Evolutionary conservation across 2,888 invertebrate species (phyloP), one percentile per base, ranked within the genome.

Genomic region (Ptychoptera albimana): DNA sequence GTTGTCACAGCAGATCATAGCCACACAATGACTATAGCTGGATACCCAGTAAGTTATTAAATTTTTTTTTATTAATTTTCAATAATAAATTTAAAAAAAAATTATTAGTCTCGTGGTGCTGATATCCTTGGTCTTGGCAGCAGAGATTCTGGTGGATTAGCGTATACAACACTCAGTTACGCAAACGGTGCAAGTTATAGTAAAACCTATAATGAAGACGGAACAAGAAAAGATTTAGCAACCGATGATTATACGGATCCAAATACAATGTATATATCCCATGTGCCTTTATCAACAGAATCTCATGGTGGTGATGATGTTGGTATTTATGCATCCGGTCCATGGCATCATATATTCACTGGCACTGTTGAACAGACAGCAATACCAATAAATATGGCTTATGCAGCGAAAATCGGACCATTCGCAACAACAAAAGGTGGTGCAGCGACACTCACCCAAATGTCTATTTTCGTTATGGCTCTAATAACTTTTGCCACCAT

Each of bases 1-100:
- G 72, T 89, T 1, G 87, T 84, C 2, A 84, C 85, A 0, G 72
- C 85, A 2, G 86, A 87, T 59, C 86, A 87, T 55, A 75, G 79
- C 1, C 86, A 86, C 57, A 79, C 81, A 0, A 73, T 86, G 74
- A 74, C 75, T 7, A 73, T 82, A 44, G 74, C 74, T 41, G 87
- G 87, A 0, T 85, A 86, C 57, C 78, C 84, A 13, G 66, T 70
- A 41, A 66, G 83, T 49, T 32, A 12, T 37, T 37, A 13, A 37
- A 13, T 37, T 15, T 13, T 37, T 10, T 13, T 13, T 15, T 16
- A 36, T 30, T 30, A 8, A 14, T 23, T 12, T 34, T 12, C 23
- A 5, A 23, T 23, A 23, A 23, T 23, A 7, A 23, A 23, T 7
- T 23, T 23, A 23, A 23, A 23, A 23, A 23, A 3, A 23, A 23